Conservation (phyloP, 2,797 vertebrate genomes). For the Carcharodon carcharias region DNA sequence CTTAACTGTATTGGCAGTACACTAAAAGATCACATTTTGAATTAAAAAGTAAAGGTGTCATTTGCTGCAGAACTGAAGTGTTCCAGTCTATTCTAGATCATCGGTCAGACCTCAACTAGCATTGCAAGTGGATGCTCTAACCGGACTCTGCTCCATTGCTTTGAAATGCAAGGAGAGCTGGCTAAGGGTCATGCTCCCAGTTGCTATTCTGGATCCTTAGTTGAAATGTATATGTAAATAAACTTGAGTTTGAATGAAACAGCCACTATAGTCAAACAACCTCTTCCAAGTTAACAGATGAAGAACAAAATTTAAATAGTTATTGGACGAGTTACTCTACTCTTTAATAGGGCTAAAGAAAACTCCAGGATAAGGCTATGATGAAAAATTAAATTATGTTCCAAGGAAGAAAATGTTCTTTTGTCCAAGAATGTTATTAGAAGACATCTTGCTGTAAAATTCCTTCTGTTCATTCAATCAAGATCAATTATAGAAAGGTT, state of each 20-base stretch:
- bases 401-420: background rate
- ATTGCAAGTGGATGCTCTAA: background rate
- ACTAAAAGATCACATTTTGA: background rate
- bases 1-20: background rate
- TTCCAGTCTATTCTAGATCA: background rate
- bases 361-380: background rate
- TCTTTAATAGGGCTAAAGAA: background rate
- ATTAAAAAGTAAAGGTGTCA: background rate
- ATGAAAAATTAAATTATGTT: background rate
- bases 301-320: background rate
- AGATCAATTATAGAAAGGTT: slow-evolving; percentile 35
- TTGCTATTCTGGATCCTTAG: background rate
- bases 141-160: background rate
- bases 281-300: background rate
- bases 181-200: background rate
- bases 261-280: background rate
- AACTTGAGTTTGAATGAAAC: background rate
- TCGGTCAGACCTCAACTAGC: background rate
- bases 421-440: background rate
- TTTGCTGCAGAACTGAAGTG: background rate
- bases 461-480: slow-evolving; percentile 25
- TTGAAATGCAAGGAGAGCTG: background rate
- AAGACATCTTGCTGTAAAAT: slow-evolving; percentile 14
- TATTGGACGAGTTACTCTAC: background rate
- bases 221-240: background rate